These are phyloP conservation scores for Phaenicophaeus curvirostris DNA, from an alignment of 2,797 vertebrate genomes.

Conservation along the genomic window DNA sequence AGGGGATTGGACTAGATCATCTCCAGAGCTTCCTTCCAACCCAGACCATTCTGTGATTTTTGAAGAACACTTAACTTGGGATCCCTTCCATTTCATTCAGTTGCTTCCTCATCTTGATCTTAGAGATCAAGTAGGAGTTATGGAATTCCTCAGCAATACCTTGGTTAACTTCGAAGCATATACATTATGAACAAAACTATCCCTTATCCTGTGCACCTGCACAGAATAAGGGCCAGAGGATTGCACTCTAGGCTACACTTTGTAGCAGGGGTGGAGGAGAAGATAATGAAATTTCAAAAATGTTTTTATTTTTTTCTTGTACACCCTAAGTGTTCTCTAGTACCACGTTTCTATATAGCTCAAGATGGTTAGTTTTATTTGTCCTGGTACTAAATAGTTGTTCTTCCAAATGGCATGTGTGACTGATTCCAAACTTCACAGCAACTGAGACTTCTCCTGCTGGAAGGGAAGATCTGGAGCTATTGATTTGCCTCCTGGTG, in stretches of 20 bases:
- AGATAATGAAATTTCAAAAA: not conserved
- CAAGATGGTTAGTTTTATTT: not conserved
- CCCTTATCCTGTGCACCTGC: not conserved
- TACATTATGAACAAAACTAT: not conserved
- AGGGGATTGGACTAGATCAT: too few species aligned
- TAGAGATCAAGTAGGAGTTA: not conserved
- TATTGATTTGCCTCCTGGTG: not conserved
- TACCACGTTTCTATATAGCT: not conserved
- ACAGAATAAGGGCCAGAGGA: not conserved
- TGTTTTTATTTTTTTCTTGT: not conserved
- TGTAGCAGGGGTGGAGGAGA: not conserved
- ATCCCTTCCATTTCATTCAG: not conserved
- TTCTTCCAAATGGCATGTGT: not conserved
- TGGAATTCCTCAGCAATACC: not conserved
- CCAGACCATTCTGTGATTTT: too few species aligned
- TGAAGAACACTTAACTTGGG: not conserved
- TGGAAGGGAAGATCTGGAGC: not conserved
- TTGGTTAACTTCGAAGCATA: not conserved
- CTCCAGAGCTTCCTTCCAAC: too few species aligned
- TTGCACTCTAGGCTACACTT: not conserved
- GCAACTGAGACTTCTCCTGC: not conserved
- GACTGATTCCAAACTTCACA: not conserved
- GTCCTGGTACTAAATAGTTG: not conserved
- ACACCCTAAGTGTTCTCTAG: not conserved
- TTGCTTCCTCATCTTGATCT: not conserved